Conservation (phyloP, 92 coral and sea anemone genomes). For the Palythoa caribaeorum region DNA sequence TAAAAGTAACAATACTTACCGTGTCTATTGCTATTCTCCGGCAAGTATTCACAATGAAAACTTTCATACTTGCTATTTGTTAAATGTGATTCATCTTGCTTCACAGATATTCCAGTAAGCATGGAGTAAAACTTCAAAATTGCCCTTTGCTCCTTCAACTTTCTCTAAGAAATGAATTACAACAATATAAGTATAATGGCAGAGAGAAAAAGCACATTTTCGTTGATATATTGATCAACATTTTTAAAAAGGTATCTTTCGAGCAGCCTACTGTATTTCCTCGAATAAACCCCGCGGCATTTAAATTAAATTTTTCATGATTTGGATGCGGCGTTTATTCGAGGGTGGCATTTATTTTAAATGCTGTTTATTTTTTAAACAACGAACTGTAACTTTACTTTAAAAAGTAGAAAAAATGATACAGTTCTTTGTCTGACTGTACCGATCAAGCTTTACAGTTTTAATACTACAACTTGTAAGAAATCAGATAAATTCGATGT, state of each 20-base stretch:
- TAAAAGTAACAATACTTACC: conserved; percentile 41
- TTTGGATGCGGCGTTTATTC: too few species aligned
- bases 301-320: too few species aligned
- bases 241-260: not conserved
- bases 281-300: not conserved
- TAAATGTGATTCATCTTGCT: conserved; percentile 57
- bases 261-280: not conserved
- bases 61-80: conserved; percentile 63
- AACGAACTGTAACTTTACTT: too few species aligned
- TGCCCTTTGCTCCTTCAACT: conserved; percentile 62
- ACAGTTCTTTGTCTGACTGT: too few species aligned
- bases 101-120: conserved; percentile 84
- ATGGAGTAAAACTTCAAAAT: conserved; percentile 76
- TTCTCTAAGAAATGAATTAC: conserved; percentile 38
- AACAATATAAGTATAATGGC: not conserved
- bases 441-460: too few species aligned
- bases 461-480: too few species aligned
- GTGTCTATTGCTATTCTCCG: conserved; percentile 54
- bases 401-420: too few species aligned
- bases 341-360: too few species aligned
- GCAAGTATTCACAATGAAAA: conserved; percentile 72
- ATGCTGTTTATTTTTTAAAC: too few species aligned
- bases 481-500: too few species aligned
- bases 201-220: too few species aligned
- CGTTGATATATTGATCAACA: not conserved